Conservation (phyloP, 2,797 vertebrate species). For the Cottoperca gobio region DNA sequence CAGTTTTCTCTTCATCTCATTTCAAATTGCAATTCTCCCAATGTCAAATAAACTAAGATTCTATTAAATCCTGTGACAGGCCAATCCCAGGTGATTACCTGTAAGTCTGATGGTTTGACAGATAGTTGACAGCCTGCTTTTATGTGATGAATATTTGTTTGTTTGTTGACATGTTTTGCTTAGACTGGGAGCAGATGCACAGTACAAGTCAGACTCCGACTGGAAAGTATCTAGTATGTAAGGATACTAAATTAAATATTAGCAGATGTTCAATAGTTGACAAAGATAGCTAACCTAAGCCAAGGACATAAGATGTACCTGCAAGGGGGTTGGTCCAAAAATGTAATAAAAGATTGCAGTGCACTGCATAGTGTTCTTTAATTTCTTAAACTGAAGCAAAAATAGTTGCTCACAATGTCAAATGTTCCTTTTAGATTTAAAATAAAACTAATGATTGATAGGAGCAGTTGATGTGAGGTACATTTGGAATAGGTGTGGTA, state of each 20-base stretch:
- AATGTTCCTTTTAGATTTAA: background rate
- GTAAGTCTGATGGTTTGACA: conserved; percentile 5
- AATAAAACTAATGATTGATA: background rate
- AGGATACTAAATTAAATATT: background rate
- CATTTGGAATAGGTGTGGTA: background rate
- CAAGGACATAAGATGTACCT: background rate
- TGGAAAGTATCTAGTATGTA: background rate
- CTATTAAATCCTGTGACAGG: conserved; percentile 33
- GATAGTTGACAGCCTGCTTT: conserved; percentile 19
- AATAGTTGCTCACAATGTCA: background rate
- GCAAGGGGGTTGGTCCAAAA: background rate
- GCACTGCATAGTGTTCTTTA: background rate
- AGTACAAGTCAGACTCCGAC: background rate
- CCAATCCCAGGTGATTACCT: conserved; percentile 38
- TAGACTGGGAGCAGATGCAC: background rate
- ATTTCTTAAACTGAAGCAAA: background rate
- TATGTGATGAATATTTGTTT: conserved; percentile 34
- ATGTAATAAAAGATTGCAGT: background rate
- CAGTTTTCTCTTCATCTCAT: conserved; percentile 12
- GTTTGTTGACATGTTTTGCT: conserved; percentile 19
- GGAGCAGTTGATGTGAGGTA: background rate
- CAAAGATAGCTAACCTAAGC: background rate
- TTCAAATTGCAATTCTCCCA: conserved; percentile 12
- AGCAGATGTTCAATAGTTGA: background rate
- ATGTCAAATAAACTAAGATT: conserved; percentile 22